These are phyloP conservation scores for Lamprologus lemairii DNA, from an alignment of 2,113 vertebrate species.

Conservation along the genomic window DNA sequence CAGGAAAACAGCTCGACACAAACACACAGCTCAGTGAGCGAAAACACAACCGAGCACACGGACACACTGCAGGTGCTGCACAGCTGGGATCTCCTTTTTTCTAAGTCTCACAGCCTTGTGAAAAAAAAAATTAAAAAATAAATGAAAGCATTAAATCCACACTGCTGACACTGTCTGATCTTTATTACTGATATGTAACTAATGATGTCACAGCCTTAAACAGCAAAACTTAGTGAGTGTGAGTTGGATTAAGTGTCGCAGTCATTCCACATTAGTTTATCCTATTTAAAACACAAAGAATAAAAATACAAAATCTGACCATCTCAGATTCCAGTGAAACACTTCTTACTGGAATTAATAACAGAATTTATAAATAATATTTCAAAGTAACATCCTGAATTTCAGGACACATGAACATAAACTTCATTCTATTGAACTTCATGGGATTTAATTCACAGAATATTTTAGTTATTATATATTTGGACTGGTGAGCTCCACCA, in stretches of 20 bases:
- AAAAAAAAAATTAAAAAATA: fast-evolving
- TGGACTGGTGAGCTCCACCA: background rate
- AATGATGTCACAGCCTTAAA: background rate
- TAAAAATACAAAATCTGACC: background rate
- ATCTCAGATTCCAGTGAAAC: background rate
- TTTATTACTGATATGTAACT: background rate
- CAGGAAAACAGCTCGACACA: slow-evolving; percentile 11
- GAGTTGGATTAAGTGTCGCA: background rate
- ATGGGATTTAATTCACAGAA: background rate
- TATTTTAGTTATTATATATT: background rate
- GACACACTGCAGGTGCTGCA: background rate
- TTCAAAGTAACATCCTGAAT: background rate
- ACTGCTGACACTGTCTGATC: background rate
- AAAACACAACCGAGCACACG: background rate
- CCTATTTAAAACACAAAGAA: background rate
- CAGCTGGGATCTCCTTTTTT: background rate
- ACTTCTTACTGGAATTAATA: background rate
- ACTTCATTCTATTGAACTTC: background rate
- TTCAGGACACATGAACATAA: background rate
- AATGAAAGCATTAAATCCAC: background rate
- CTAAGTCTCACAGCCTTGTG: background rate
- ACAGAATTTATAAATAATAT: background rate
- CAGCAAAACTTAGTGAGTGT: background rate
- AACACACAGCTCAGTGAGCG: background rate
- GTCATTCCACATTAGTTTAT: background rate